These are phyloP conservation scores for Sphyrna mokarran DNA, from an alignment of 2,113 vertebrate species.

Conservation along the genomic window DNA sequence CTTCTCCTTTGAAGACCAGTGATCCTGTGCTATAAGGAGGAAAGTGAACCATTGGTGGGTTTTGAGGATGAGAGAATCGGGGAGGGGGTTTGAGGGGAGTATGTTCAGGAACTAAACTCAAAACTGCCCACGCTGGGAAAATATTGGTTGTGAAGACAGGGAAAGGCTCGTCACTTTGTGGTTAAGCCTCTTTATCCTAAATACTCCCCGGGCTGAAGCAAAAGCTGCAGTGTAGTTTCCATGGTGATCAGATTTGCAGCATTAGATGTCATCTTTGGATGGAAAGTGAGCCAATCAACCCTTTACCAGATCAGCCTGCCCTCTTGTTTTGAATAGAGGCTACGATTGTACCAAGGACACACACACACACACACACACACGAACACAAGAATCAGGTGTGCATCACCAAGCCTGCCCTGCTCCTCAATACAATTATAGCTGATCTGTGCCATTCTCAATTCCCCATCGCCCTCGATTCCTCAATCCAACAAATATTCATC, in stretches of 20 bases:
- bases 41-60: not conserved
- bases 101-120: not conserved
- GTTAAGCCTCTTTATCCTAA: not conserved
- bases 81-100: not conserved
- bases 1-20: no score
- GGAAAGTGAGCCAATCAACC: not conserved
- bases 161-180: not conserved
- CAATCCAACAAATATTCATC: no score
- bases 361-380: no score
- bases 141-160: not conserved
- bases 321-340: not conserved
- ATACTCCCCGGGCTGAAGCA: not conserved
- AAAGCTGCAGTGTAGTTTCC: not conserved
- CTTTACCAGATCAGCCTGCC: not conserved
- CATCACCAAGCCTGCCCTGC: no score
- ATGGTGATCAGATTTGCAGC: not conserved
- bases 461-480: no score
- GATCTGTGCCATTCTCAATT: no score
- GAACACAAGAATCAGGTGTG: no score
- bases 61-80: not conserved
- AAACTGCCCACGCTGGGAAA: not conserved
- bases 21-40: not conserved
- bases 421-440: no score
- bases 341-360: not conserved
- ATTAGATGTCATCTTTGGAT: not conserved